phyloP scores from a whole-genome alignment of 64 coral and sea anemone genomes.

The Stichodactyla helianthus region DNA sequence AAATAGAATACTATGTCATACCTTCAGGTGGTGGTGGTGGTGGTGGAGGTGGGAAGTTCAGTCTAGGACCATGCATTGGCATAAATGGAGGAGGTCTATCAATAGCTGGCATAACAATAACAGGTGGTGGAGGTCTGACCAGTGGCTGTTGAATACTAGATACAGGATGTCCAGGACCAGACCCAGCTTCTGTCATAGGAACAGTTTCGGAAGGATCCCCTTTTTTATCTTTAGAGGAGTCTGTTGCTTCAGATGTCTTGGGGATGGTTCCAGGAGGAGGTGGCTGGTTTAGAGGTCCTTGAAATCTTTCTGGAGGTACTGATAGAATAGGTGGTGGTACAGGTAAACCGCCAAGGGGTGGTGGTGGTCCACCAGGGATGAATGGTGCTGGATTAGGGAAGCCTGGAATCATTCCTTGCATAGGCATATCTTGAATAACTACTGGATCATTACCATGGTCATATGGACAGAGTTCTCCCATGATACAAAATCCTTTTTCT shows the following conservation, averaged over 20 bases:
- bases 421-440: slow-evolving; percentile 87
- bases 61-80: slow-evolving; percentile 7
- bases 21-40: background rate
- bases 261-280: slow-evolving; percentile 56
- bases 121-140: background rate
- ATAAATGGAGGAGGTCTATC: slow-evolving; percentile 9
- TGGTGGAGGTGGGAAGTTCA: background rate
- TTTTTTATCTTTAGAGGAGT: background rate
- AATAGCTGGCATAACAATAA: background rate
- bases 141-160: background rate
- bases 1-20: background rate
- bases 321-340: slow-evolving; percentile 21
- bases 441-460: slow-evolving; percentile 99
- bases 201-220: background rate
- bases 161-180: background rate
- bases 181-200: background rate
- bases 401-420: slow-evolving; percentile 66
- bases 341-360: slow-evolving; percentile 37
- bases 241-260: background rate
- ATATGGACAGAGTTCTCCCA: slow-evolving; percentile 92
- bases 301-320: slow-evolving; percentile 53
- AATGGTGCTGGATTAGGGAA: slow-evolving; percentile 55
- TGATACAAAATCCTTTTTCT: slow-evolving; percentile 99
- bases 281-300: slow-evolving; percentile 40
- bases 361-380: slow-evolving; percentile 33